Evolutionary conservation across 2,797 vertebrate species (phyloP).

Genomic region (Tokudaia muenninki): DNA sequence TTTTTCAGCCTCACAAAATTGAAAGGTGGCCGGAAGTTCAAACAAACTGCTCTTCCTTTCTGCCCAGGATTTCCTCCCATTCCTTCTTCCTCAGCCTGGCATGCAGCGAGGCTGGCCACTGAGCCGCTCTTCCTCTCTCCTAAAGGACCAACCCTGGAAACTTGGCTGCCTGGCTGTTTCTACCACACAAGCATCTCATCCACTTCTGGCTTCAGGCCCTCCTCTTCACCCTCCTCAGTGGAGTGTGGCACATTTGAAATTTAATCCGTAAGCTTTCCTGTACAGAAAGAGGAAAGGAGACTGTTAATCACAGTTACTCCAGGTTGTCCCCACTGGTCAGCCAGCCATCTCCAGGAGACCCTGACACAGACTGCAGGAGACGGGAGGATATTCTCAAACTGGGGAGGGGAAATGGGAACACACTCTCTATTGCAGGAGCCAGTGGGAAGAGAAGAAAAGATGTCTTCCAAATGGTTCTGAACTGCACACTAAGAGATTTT

Average conservation of each 20-base stretch:
- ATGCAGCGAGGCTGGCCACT: background rate
- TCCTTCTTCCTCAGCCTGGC: background rate
- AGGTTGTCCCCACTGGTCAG: background rate
- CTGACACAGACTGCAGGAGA: background rate
- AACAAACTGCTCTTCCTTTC: background rate
- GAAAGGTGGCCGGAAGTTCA: conserved; percentile 26
- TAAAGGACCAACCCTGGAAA: conserved; percentile 47
- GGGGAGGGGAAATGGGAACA: background rate
- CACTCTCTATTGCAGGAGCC: background rate
- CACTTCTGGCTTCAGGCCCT: background rate
- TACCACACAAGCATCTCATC: background rate
- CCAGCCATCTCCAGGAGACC: no score
- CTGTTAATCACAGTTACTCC: background rate
- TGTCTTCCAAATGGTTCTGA: background rate
- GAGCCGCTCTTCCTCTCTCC: background rate
- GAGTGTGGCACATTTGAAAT: background rate
- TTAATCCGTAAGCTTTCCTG: background rate
- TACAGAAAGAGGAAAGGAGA: background rate
- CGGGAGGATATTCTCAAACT: background rate
- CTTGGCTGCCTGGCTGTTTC: background rate
- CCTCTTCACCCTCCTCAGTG: background rate
- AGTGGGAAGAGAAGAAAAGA: background rate
- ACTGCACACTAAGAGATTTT: background rate
- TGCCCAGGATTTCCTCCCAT: background rate
- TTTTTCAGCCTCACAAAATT: conserved; percentile 1